Evolutionary conservation across 1,140 invertebrate species (phyloP).

Genomic region (Galendromus occidentalis): DNA sequence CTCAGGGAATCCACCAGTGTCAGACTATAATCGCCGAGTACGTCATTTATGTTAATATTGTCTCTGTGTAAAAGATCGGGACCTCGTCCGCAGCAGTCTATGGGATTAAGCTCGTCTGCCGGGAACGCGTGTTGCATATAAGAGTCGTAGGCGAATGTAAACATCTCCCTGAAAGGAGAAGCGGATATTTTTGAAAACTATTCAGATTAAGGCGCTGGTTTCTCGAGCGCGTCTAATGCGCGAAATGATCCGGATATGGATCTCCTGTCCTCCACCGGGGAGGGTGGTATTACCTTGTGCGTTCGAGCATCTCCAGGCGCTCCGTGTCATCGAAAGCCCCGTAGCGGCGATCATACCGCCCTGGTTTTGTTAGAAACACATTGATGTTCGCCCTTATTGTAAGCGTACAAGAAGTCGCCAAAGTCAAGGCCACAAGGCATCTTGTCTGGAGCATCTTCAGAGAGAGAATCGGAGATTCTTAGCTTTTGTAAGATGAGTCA

Average conservation of each 20-base stretch:
- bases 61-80: slow-evolving; percentile 41
- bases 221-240: not conserved
- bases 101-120: slow-evolving; percentile 37
- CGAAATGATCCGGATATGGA: not conserved
- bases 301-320: slow-evolving; percentile 25
- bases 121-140: slow-evolving; percentile 40
- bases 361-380: slow-evolving; percentile 19
- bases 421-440: too few relatives aligned
- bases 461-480: too few relatives aligned
- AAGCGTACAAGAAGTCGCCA: too few relatives aligned
- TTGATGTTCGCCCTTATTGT: not conserved
- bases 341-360: slow-evolving; percentile 22
- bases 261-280: slow-evolving; percentile 16
- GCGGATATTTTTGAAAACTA: not conserved
- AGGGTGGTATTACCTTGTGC: not conserved
- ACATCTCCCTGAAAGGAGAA: slow-evolving; percentile 32
- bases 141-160: slow-evolving; percentile 36
- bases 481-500: too few relatives aligned
- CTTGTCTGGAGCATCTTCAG: too few relatives aligned
- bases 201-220: not conserved
- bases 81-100: slow-evolving; percentile 36
- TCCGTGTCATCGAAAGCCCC: slow-evolving; percentile 26
- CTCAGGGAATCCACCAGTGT: slow-evolving; percentile 36
- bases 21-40: slow-evolving; percentile 41
- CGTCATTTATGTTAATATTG: slow-evolving; percentile 53